Evolutionary conservation across 2,797 vertebrate genomes (phyloP).

Genomic region (Tapera naevia): DNA sequence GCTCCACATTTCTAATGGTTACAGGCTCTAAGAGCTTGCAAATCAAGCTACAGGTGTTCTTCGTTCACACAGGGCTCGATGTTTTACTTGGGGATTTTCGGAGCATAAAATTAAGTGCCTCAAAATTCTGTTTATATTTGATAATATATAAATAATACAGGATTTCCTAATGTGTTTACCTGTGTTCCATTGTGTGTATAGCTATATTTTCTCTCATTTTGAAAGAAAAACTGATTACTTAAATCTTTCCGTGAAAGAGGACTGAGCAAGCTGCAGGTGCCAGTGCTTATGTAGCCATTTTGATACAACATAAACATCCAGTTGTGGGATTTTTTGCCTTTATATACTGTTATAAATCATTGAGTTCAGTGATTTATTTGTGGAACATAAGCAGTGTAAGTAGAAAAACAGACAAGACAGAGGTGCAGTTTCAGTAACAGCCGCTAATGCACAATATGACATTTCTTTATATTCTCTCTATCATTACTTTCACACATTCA

Average conservation of each 20-base stretch:
- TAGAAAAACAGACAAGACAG: background rate
- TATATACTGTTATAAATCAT: background rate
- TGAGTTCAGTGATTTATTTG: background rate
- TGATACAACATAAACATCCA: background rate
- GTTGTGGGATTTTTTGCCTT: background rate
- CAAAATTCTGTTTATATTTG: background rate
- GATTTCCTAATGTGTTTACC: background rate
- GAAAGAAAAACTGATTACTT: background rate
- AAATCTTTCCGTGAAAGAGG: background rate
- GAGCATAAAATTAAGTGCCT: background rate
- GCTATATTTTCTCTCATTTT: background rate
- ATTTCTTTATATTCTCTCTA: slow-evolving; percentile 23
- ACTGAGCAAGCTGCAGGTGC: background rate
- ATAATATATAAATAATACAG: background rate
- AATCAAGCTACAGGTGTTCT: background rate
- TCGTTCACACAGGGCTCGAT: background rate
- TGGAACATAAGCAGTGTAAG: background rate
- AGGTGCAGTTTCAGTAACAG: background rate
- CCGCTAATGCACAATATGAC: background rate
- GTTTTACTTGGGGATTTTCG: background rate
- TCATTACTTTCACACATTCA: slow-evolving; percentile 50
- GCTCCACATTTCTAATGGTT: background rate
- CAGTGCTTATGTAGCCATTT: background rate
- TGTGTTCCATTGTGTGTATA: background rate
- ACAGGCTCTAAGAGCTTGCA: background rate